Evolutionary conservation across 2,797 vertebrate species (phyloP).

Genomic region (Channallabes apus): DNA sequence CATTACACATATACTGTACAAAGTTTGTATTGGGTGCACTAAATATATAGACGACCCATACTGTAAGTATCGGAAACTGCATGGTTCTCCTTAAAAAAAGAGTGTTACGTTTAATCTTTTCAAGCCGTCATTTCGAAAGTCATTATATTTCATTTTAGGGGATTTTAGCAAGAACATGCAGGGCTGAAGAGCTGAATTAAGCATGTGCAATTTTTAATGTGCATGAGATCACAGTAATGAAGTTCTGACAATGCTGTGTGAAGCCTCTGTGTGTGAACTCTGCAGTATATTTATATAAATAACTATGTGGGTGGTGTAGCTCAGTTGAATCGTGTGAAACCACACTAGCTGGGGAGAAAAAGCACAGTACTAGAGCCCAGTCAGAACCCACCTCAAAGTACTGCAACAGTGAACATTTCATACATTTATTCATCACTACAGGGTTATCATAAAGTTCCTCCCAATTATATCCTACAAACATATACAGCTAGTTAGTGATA

Average conservation of each 20-base stretch:
- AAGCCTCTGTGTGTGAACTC: not conserved
- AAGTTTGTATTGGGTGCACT: not conserved
- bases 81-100: not conserved
- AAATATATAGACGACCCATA: not conserved
- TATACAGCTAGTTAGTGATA: too few species aligned
- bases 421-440: not conserved
- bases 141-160: not conserved
- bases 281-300: conserved; percentile 28
- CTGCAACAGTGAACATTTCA: not conserved
- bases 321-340: conserved; percentile 23
- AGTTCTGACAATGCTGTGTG: not conserved
- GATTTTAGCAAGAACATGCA: not conserved
- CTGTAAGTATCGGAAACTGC: too few species aligned
- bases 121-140: not conserved
- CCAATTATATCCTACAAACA: too few species aligned
- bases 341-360: conserved; percentile 3
- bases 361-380: not conserved
- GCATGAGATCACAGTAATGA: conserved; percentile 5
- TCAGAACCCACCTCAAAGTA: not conserved
- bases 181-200: not conserved
- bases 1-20: not conserved
- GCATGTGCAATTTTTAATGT: not conserved
- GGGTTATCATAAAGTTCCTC: too few species aligned
- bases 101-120: not conserved
- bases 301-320: conserved; percentile 22